Percentiles rank a stretch among this genome's conserved stretches.
phyloP scores from a whole-genome alignment of 2,797 vertebrate genomes.

The Lagorchestes hirsutus region DNA sequence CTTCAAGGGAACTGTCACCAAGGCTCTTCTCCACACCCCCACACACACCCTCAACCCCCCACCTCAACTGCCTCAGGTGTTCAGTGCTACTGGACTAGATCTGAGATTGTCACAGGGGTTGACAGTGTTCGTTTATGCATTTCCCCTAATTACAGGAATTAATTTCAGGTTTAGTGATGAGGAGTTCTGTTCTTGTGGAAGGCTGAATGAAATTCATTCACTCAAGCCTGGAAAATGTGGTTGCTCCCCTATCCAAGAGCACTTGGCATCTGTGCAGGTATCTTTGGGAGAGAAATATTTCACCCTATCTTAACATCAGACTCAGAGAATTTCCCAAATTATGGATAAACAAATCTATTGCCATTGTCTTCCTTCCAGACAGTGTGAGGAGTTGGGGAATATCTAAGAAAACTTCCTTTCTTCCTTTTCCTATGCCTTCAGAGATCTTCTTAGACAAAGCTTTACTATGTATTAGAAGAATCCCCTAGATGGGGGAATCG shows the following conservation, averaged over 20 bases:
- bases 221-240: conserved; percentile 21
- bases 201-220: conserved; percentile 32
- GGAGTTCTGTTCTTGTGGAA: conserved; percentile 49
- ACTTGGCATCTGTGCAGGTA: neutral
- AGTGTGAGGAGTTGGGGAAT: neutral
- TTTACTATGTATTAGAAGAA: neutral
- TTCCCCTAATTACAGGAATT: conserved; percentile 55
- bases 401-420: neutral
- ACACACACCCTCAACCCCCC: neutral
- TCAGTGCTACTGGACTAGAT: conserved; percentile 52
- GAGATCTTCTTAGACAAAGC: neutral
- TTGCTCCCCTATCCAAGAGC: conserved; percentile 12
- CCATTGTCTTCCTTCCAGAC: neutral
- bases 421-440: neutral
- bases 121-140: neutral
- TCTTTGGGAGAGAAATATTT: conserved; percentile 40
- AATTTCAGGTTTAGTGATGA: neutral
- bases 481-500: neutral
- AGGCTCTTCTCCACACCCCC: neutral
- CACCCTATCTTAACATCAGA: neutral
- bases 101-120: conserved; percentile 43
- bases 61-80: conserved; percentile 25
- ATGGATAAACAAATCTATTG: neutral
- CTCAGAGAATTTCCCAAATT: conserved; percentile 1
- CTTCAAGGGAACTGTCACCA: neutral